Base-by-base conservation (phyloP, 2,888 invertebrate species). In the Balanococcus diminutus region DNA sequence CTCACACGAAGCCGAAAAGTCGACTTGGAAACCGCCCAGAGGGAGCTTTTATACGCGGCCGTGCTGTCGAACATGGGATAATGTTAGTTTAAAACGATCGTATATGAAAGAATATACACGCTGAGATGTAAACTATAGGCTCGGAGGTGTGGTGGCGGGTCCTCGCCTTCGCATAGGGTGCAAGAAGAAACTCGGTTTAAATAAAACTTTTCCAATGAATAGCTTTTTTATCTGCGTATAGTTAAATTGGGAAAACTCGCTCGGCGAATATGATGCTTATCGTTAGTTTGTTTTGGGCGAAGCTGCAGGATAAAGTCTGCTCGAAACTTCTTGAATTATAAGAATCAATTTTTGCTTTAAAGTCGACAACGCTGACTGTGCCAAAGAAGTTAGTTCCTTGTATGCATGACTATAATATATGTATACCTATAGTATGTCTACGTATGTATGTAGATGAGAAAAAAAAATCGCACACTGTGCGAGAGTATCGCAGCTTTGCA, bases 191-290 rank as follows among this genome's bases (percentile, higher is more conserved):
- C 9, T 67, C 25, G 28, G 61, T 67, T 67, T 67, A 67, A 67
- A 67, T 67, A 67, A 67, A 67, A 67, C 61, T 67, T 67, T 67
- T 67, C 61, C 61, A 67, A 67, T 67, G 61, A 67, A 67, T 67
- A 67, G 61, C 61, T 67, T 67, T 67, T 67, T 67, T 67, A 67
- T 67, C 61, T 67, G 61, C 61, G 61, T 67, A 67, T 67, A 67
- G 61, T 67, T n/a, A 67, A 67, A 28, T 67, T 67, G n/a, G n/a
- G 61, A 67, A 67, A 67, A 67, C 25, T 67, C 28, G 61, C 11
- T 67, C n/a, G n/a, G 28, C 61, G 61, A 67, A 67, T 67, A 67
- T 67, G 28, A 67, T 67, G 61, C 61, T 67, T 67, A 67, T 67
- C 61, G 61, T 67, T 67, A 67, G 61, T 67, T 67, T 67, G 61